Evolutionary conservation across 92 coral and sea anemone species (phyloP), one percentile per base, ranked within the genome.

Genomic region (Porites cylindrica): DNA sequence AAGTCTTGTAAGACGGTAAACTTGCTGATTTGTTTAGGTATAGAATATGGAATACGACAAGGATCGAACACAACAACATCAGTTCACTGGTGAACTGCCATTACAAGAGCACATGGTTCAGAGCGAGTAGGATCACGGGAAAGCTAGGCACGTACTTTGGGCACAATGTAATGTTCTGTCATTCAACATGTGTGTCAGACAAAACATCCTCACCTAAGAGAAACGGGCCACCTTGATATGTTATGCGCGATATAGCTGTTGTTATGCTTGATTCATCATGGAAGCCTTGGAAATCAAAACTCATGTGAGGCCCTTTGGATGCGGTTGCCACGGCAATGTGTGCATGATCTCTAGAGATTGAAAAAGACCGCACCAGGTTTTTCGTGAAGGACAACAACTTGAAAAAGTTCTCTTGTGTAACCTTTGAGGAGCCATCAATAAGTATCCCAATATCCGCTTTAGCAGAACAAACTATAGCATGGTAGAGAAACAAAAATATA

Each of bases 381-480:
- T 88, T 78, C 58, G 89, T 89, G 52, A 95, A 91, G 20, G 75
- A 70, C 60, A 95, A 47, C 76, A 90, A 73, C 72, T 81, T 82
- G 7, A 67, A 13, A 71, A 95, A 95, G 66, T 91, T 84, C 6
- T 69, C 82, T 70, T 78, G 54, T 18, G 82, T 88, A 2, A 88
- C 76, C 10, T 79, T 83, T 2, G 75, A 54, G 3, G 98, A 93
- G 7, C 98, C 96, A 66, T 95, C 98, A 50, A 95, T 85, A 43
- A 95, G 88, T 38, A 95, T 90, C 13, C 94, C 94, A 51, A 95
- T 72, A 66, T 95, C 98, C 9, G 95, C 98, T 50, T 91, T 80
- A 1, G 95, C 93, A 14, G 77, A 85, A 66, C 95, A 92, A 38
- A 74, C 95, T 92, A 54, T 8, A 21, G 18, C 32, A 78, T 18